Percentiles rank a stretch among this genome's conserved stretches.
Evolutionary conservation across 2,888 invertebrate genomes (phyloP).

Genomic region (Rhogogaster chlorosoma): DNA sequence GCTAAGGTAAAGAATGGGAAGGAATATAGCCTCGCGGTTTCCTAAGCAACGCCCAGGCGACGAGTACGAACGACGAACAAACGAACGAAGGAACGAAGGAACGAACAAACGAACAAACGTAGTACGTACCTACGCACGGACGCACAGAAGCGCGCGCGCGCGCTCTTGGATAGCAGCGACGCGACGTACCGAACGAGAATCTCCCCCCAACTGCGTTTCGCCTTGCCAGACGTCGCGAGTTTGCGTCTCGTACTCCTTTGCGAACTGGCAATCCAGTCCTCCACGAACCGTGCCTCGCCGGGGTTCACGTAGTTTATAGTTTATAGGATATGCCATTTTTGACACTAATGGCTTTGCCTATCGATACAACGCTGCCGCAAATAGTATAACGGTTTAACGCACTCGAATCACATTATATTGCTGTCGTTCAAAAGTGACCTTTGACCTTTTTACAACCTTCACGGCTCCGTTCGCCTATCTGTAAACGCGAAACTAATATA

Average conservation of each 20-base stretch:
- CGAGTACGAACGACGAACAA: background rate
- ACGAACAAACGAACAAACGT: background rate
- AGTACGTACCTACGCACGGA: background rate
- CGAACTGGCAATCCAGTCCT: slow-evolving; percentile 62
- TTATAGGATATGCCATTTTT: background rate
- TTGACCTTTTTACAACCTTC: slow-evolving; percentile 3
- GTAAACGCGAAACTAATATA: background rate
- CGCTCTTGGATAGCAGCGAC: slow-evolving; percentile 32
- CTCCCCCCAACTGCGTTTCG: slow-evolving; percentile 51
- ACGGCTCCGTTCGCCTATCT: background rate
- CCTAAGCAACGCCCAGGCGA: slow-evolving; percentile 37
- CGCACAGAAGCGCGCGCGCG: slow-evolving; percentile 31
- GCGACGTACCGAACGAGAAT: slow-evolving; percentile 50
- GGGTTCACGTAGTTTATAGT: slow-evolving; percentile 49
- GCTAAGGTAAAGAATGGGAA: background rate
- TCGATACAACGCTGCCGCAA: background rate
- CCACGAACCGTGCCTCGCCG: slow-evolving; percentile 61
- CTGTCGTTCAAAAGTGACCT: slow-evolving; percentile 1
- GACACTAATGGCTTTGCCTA: background rate
- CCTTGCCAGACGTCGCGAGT: slow-evolving; percentile 38
- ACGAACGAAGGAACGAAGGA: background rate
- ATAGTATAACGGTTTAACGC: background rate
- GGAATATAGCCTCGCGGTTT: slow-evolving; percentile 22
- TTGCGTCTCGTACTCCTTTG: slow-evolving; percentile 54
- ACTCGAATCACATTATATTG: background rate